Percentiles rank a stretch among this genome's conserved stretches.
Evolutionary conservation across 2,888 invertebrate species (phyloP).

Genomic region (Pocota personata): DNA sequence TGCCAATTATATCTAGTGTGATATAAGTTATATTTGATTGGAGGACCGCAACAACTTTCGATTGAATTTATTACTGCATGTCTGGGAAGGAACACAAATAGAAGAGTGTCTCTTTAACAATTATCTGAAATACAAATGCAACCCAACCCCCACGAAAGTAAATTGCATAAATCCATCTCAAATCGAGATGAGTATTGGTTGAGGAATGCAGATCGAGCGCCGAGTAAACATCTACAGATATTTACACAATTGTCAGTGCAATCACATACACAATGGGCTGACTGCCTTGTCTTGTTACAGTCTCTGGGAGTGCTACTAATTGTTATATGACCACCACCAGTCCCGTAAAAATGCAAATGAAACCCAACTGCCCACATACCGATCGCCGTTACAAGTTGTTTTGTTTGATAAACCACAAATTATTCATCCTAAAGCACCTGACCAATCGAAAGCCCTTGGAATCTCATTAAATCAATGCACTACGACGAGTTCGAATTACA

Average conservation of each 20-base stretch:
- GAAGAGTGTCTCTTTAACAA: too few species aligned
- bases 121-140: too few species aligned
- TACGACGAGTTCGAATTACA: background rate
- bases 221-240: background rate
- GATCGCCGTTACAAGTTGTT: background rate
- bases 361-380: constrained; percentile 2
- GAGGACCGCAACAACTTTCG: too few species aligned
- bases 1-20: too few species aligned
- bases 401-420: background rate
- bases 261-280: constrained; percentile 10
- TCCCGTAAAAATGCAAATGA: constrained; percentile 36
- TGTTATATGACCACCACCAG: constrained; percentile 5
- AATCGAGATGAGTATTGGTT: constrained; percentile 19
- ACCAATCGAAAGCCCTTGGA: background rate
- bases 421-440: background rate
- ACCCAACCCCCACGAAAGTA: background rate
- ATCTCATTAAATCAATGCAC: background rate
- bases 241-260: background rate
- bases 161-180: background rate
- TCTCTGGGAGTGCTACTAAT: background rate
- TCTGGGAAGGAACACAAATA: too few species aligned
- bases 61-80: too few species aligned
- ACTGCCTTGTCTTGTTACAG: background rate
- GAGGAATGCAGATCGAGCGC: constrained; percentile 22
- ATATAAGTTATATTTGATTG: too few species aligned